phyloP scores from a whole-genome alignment of 2,888 invertebrate species.

The Caenorhabditis japonica region DNA sequence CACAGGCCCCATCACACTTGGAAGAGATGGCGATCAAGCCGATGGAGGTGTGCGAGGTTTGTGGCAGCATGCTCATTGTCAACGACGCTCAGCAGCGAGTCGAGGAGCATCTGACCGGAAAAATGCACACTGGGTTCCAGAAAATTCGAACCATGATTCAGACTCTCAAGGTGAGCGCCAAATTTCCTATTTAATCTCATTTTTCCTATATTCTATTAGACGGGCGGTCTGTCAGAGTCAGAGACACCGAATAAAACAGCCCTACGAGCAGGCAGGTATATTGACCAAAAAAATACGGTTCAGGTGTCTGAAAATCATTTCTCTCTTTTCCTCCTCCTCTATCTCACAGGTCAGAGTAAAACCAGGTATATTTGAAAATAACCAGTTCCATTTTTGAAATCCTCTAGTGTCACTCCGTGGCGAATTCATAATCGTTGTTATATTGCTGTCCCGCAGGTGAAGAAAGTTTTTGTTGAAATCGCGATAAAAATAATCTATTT shows the following conservation, averaged over 20 bases:
- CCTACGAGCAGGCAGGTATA: slow-evolving; percentile 18
- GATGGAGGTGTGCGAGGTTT: slow-evolving; percentile 89
- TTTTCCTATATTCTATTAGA: slow-evolving; percentile 34
- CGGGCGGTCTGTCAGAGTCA: slow-evolving; percentile 29
- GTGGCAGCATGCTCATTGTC: slow-evolving; percentile 98
- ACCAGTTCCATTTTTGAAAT: no score
- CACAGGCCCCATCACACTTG: slow-evolving; percentile 8
- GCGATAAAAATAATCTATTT: no score
- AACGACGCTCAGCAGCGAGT: slow-evolving; percentile 97
- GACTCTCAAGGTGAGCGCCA: slow-evolving; percentile 45
- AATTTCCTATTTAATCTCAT: background rate
- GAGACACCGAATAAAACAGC: slow-evolving; percentile 13
- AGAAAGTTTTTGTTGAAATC: no score
- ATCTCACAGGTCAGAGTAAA: background rate
- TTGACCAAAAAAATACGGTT: slow-evolving; percentile 16
- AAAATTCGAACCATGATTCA: slow-evolving; percentile 59
- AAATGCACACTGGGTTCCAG: slow-evolving; percentile 93
- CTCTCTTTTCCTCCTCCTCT: background rate
- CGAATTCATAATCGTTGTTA: no score
- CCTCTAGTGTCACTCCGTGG: no score
- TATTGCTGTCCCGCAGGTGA: no score
- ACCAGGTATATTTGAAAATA: slow-evolving; percentile 38
- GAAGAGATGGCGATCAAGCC: slow-evolving; percentile 57
- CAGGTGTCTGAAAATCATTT: slow-evolving; percentile 20
- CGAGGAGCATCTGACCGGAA: slow-evolving; percentile 97